A percentile compares a stretch with the other conserved stretches of the same genome.
Evolutionary conservation across 1,140 invertebrate species (phyloP).

Genomic region (Platorchestia sp.): DNA sequence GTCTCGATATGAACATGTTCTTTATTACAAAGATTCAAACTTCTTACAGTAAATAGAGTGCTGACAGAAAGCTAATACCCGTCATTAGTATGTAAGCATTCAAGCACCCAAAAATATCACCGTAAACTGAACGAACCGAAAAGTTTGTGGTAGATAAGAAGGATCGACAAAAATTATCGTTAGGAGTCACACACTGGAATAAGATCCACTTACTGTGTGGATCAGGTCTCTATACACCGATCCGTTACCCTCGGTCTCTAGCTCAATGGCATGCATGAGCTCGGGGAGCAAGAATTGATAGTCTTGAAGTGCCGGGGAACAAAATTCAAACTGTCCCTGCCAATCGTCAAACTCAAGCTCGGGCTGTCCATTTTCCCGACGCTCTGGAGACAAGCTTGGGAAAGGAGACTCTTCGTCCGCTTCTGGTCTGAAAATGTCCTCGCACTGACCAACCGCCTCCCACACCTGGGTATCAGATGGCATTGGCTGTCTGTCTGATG

Average conservation of each 20-base stretch:
- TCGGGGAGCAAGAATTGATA: not conserved
- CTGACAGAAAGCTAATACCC: not conserved
- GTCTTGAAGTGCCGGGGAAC: slow-evolving; percentile 70
- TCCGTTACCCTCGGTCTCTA: slow-evolving; percentile 27
- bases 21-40: not conserved
- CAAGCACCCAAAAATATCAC: not conserved
- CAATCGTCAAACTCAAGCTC: slow-evolving; percentile 86
- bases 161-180: not conserved
- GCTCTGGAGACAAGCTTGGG: slow-evolving; percentile 23
- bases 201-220: slow-evolving; percentile 61
- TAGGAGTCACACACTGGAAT: not conserved
- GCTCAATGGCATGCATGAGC: not conserved
- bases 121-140: not conserved
- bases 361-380: slow-evolving; percentile 57
- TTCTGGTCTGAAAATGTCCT: not conserved
- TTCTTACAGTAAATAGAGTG: not conserved
- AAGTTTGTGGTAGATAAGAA: not conserved
- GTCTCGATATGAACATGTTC: not conserved
- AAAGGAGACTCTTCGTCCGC: not conserved
- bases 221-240: slow-evolving; percentile 64
- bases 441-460: not conserved
- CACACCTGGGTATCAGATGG: not conserved
- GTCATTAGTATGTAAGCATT: too few species aligned
- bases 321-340: slow-evolving; percentile 84
- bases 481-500: not conserved